Conservation (phyloP, 2,113 vertebrate species). For the cattle (Bos taurus) region DNA sequence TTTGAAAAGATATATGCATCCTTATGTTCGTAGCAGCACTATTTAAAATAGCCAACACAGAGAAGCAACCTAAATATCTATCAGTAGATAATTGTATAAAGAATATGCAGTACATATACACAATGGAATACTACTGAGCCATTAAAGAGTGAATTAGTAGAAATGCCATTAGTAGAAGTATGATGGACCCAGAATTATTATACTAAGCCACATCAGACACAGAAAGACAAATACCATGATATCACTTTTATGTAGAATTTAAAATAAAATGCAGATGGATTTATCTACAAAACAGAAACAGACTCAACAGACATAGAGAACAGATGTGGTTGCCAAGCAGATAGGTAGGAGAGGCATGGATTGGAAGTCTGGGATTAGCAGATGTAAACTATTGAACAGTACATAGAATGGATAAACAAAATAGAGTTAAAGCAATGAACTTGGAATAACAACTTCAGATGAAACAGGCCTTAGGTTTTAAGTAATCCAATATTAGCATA, state of each 20-base stretch:
- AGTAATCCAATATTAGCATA: background rate
- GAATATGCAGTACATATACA: background rate
- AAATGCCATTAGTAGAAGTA: background rate
- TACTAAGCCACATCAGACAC: background rate
- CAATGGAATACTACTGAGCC: background rate
- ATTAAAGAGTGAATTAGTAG: background rate
- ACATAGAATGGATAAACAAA: background rate
- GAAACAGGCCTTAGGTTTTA: background rate
- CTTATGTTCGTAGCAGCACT: background rate
- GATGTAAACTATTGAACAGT: background rate
- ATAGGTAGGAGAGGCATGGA: background rate
- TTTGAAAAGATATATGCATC: background rate
- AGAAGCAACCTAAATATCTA: background rate
- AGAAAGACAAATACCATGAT: background rate
- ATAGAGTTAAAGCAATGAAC: background rate
- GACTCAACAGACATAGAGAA: background rate
- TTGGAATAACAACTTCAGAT: background rate
- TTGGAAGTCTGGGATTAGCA: background rate
- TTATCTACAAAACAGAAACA: background rate
- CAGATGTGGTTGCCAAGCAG: background rate
- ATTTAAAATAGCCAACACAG: background rate
- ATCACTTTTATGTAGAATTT: background rate
- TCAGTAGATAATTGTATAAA: background rate
- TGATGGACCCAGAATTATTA: background rate
- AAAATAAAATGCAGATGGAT: background rate